phyloP scores from a whole-genome alignment of 2,888 invertebrate genomes.

The Eupithecia inturbata region DNA sequence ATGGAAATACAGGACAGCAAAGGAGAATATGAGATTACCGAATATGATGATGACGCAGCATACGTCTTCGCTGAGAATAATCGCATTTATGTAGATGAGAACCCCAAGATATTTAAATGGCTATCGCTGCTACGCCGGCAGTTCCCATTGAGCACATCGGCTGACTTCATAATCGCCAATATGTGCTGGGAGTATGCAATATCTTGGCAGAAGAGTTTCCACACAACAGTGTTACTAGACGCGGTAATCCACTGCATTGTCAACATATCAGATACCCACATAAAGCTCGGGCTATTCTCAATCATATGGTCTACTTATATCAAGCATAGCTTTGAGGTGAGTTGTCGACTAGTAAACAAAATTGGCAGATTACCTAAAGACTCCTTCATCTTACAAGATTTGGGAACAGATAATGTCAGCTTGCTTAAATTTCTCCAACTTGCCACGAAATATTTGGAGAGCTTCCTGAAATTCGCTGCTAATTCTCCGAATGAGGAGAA shows the following conservation, averaged over 20 bases:
- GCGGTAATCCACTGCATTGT: constrained; percentile 89
- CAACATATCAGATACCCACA: constrained; percentile 86
- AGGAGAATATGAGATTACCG: constrained; percentile 46
- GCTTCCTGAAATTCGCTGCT: constrained; percentile 72
- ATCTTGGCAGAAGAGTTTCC: constrained; percentile 92
- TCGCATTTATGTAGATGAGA: constrained; percentile 66
- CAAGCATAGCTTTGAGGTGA: constrained; percentile 90
- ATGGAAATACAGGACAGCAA: constrained; percentile 57
- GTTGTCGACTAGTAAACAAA: constrained; percentile 90
- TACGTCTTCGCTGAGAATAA: constrained; percentile 70
- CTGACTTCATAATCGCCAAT: constrained; percentile 91
- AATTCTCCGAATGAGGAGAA: constrained; percentile 66
- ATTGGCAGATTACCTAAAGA: constrained; percentile 94
- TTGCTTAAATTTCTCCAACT: constrained; percentile 80
- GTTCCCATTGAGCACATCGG: constrained; percentile 93
- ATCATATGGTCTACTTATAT: constrained; percentile 96
- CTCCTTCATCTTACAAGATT: constrained; percentile 90
- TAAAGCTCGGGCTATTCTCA: constrained; percentile 91
- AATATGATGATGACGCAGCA: constrained; percentile 57
- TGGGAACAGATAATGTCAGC: constrained; percentile 87
- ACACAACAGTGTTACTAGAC: constrained; percentile 86
- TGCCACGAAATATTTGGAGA: constrained; percentile 76
- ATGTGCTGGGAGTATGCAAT: constrained; percentile 96
- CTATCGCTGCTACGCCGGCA: constrained; percentile 87
- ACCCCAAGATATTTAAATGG: constrained; percentile 84